Base-by-base conservation (phyloP, 2,113 vertebrate genomes). In the Pelecanoides urinatrix region DNA sequence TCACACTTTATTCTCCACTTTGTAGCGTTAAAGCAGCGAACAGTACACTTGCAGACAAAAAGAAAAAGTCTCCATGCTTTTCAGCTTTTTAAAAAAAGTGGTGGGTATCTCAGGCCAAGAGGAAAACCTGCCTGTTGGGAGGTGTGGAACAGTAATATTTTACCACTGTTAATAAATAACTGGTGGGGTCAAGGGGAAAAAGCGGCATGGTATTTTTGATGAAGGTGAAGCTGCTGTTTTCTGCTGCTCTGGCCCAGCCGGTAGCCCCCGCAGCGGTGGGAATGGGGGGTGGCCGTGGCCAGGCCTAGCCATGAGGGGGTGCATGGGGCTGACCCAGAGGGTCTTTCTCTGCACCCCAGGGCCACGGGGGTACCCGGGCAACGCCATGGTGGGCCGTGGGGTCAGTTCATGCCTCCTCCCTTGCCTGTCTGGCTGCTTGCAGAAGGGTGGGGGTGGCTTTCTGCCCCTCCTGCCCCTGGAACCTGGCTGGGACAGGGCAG, bases 151-250 rank as follows among this genome's bases (percentile, higher is more conserved):
- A 36, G 58, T 73, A 88, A 86, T 95, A 73, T 90, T 92, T 90
- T 73, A 90, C 88, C 83, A 34, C 45, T 88, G 88, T 95, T 96
- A 95, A 97, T 95, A 90, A 90, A 66, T 92, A 96, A 92, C 92
- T 62, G 45, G 2, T 44, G 71, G 23, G 73, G 62, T 74, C 62
- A 88, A 61, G 65, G 47, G 70, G 61, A 8, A 71, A 68, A 94
- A 71, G 61, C 1, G 5, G n/a, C 47, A 50, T 0, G 3, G 47
- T 67, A 23, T 36, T 84, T 87, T 78, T 95, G 62, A 45, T 70
- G 76, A 63, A 85, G 29, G 52, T 50, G n/a, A 71, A 45, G 32
- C 45, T 90, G 77, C 50, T 86, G 59, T 76, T 92, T 73, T 10
- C 19, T 77, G 42, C 40, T 45, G 45, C 59, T 71, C 18, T 80